Evolutionary conservation across 2,113 vertebrate genomes (phyloP).

Genomic region (Dipodomys merriami): DNA sequence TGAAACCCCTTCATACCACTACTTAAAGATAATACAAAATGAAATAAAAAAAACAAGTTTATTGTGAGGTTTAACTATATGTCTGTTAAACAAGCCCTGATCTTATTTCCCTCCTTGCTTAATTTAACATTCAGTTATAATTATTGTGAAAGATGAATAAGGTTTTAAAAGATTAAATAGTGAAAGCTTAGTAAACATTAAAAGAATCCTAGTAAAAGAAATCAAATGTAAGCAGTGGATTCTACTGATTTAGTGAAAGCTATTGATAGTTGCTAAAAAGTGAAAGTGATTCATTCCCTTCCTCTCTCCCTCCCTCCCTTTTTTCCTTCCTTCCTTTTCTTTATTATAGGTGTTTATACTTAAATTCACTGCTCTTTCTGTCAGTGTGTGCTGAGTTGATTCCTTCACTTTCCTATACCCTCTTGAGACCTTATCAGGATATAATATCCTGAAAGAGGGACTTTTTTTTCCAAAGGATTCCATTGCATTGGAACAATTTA

Average conservation of each 20-base stretch:
- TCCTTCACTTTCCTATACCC: neutral
- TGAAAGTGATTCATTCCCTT: neutral
- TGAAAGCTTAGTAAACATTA: neutral
- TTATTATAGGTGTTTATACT: neutral
- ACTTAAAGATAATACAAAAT: no score
- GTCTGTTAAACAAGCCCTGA: neutral
- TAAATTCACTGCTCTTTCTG: neutral
- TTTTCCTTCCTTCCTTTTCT: no score
- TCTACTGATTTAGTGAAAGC: neutral
- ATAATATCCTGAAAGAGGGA: neutral
- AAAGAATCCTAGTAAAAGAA: neutral
- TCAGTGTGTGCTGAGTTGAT: neutral
- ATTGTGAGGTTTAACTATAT: neutral
- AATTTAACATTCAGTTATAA: neutral
- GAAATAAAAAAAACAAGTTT: neutral
- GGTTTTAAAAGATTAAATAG: conserved; percentile 1
- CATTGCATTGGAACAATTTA: neutral
- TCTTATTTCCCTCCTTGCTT: neutral
- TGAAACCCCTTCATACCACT: no score
- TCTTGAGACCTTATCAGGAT: neutral
- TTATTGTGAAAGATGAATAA: neutral
- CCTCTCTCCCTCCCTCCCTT: neutral
- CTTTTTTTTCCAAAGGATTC: neutral
- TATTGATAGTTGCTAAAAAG: neutral
- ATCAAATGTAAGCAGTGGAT: neutral